Conservation (phyloP, 2,113 vertebrate genomes). For the Martes martes region DNA sequence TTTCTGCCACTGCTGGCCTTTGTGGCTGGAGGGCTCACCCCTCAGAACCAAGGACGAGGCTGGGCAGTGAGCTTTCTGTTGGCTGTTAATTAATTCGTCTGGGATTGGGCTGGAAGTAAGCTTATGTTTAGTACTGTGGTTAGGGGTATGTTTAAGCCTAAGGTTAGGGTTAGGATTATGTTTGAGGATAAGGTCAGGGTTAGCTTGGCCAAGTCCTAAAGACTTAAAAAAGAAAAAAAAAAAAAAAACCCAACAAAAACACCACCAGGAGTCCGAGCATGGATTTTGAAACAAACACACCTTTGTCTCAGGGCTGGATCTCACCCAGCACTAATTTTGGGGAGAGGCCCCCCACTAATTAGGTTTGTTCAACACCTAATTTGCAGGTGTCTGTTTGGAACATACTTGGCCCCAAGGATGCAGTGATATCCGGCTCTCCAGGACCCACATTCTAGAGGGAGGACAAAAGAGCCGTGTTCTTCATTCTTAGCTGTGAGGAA, state of each 20-base stretch:
- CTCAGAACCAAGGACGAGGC: neutral
- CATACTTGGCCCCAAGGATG: rapidly evolving
- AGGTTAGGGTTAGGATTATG: neutral
- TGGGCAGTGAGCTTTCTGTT: neutral
- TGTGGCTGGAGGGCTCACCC: neutral
- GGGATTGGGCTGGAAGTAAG: neutral
- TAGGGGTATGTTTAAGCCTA: neutral
- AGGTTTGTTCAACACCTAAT: rapidly evolving
- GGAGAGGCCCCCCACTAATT: no score
- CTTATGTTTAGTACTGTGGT: neutral
- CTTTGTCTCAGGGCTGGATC: neutral
- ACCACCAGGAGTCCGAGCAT: no score
- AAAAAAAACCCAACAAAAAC: no score
- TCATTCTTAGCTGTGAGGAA: neutral
- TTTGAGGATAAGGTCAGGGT: neutral
- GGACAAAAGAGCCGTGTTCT: neutral
- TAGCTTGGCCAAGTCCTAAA: neutral
- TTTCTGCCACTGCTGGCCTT: neutral
- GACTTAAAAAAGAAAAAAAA: neutral
- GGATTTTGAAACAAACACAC: neutral
- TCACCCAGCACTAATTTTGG: no score
- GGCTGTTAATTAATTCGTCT: neutral
- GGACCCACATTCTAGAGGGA: neutral
- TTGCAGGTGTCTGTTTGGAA: neutral
- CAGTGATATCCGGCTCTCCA: no score